These are phyloP conservation scores for Myrmecobius fasciatus DNA, from an alignment of 2,113 vertebrate species.

Conservation along the genomic window DNA sequence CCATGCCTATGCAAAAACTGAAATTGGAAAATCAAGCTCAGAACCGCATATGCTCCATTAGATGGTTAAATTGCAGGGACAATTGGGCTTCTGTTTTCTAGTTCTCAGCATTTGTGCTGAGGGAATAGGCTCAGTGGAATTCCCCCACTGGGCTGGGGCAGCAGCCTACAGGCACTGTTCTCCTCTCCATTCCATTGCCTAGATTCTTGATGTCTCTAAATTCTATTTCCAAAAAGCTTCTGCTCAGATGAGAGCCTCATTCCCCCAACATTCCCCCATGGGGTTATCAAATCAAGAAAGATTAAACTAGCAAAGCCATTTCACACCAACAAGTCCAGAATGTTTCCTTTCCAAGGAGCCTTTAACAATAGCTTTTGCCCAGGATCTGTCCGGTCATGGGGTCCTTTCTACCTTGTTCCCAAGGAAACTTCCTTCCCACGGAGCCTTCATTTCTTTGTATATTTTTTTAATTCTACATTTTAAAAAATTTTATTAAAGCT, in stretches of 20 bases:
- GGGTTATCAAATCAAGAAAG: not conserved
- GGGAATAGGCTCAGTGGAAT: not conserved
- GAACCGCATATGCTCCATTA: not conserved
- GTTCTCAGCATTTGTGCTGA: not conserved
- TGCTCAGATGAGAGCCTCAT: not conserved
- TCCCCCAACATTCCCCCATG: not conserved
- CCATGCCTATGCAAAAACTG: not conserved
- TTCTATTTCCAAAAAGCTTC: not conserved
- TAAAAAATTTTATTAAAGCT: no score
- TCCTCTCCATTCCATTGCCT: not conserved
- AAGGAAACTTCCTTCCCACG: not conserved
- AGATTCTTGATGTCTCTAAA: not conserved
- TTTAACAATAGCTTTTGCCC: not conserved
- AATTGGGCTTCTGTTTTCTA: not conserved
- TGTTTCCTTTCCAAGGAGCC: not conserved
- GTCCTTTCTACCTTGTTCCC: not conserved
- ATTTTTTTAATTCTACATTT: no score
- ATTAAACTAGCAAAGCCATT: not conserved
- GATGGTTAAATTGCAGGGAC: not conserved
- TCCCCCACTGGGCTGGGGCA: not conserved
- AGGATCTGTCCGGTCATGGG: not conserved
- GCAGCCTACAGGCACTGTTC: not conserved
- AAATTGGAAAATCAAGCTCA: constrained; percentile 5
- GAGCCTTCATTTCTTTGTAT: no score
- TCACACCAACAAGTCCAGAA: not conserved